Base-by-base conservation (phyloP, 2,113 vertebrate genomes). In the Antechinus stuartii region DNA sequence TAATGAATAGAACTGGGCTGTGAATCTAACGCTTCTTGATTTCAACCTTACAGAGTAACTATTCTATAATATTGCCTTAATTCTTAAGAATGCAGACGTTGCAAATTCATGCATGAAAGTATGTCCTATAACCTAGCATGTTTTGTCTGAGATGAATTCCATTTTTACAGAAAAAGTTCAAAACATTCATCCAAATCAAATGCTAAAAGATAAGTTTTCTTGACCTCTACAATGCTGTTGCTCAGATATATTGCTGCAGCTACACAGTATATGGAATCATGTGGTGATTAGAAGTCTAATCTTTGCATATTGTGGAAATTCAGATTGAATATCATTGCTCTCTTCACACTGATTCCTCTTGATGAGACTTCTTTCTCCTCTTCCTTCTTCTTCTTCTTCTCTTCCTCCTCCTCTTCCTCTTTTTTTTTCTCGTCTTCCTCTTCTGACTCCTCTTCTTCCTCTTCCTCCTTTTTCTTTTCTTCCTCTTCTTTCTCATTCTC, bases 281-380 rank as follows among this genome's bases (percentile, higher is more conserved):
- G 25, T 0, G 8, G 30, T 25, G 26, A 2, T 49, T 49, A 19
- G 46, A 56, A 0, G 6, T 76, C 4, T 25, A 49, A 49, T 9
- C 54, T 35, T 24, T 68, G 1, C 2, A 5, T 52, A n/a, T 23
- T 14, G 4, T 23, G 95, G 26, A 5, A 47, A 61, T 90, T 89
- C 68, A 2, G 47, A 89, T 89, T 27, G 25, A 61, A 27, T 46
- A 8, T 76, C 89, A 92, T 25, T 57, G 42, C 52, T 54, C 9
- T 25, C 35, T 54, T 54, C 30, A 2, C n/a, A 26, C 91, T n/a
- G 92, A 92, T 55, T 49, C 89, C 91, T 54, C 95, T 96, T 95
- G 95, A 94, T 96, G 93, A 96, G 94, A 54, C 93, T 96, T 97
- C 49, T 96, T 96, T 94, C 95, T 95, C 96, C 96, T 92, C 96